phyloP scores from a whole-genome alignment of 2,113 vertebrate species.

The Erythrocercus mccallii region DNA sequence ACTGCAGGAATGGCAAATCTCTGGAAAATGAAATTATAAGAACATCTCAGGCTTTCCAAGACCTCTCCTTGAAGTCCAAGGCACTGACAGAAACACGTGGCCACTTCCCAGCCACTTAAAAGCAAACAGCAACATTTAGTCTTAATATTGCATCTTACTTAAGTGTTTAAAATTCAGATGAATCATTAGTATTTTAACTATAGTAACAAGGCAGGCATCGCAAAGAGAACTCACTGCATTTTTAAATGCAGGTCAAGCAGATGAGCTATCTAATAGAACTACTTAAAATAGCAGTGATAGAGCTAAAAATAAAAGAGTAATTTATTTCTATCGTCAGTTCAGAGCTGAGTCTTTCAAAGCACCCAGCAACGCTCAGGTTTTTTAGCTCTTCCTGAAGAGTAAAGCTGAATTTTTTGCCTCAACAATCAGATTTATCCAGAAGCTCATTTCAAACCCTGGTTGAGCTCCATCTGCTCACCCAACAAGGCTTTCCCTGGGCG shows the following conservation, averaged over 20 bases:
- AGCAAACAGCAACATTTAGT: background rate
- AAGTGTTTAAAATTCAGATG: background rate
- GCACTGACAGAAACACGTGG: background rate
- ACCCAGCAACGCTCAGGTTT: rapidly evolving
- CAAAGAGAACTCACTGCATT: background rate
- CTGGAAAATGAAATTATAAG: background rate
- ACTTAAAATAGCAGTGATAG: background rate
- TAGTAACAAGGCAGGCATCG: background rate
- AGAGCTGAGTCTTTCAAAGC: background rate
- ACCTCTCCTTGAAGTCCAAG: background rate
- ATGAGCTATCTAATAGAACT: background rate
- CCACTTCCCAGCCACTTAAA: background rate
- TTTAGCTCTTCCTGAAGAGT: background rate
- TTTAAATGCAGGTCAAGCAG: background rate
- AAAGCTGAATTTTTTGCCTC: background rate
- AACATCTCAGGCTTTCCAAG: background rate
- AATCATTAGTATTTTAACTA: background rate
- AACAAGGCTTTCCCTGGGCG: background rate
- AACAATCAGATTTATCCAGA: background rate
- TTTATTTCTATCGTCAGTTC: background rate
- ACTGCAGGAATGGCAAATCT: background rate
- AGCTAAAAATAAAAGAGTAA: slow-evolving; percentile 17
- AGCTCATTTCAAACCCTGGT: background rate
- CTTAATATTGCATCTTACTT: background rate
- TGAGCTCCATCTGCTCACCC: background rate